Evolutionary conservation across 1,140 invertebrate genomes (phyloP), one percentile per base, ranked within the genome.

Genomic region (Caerostris extrusa): DNA sequence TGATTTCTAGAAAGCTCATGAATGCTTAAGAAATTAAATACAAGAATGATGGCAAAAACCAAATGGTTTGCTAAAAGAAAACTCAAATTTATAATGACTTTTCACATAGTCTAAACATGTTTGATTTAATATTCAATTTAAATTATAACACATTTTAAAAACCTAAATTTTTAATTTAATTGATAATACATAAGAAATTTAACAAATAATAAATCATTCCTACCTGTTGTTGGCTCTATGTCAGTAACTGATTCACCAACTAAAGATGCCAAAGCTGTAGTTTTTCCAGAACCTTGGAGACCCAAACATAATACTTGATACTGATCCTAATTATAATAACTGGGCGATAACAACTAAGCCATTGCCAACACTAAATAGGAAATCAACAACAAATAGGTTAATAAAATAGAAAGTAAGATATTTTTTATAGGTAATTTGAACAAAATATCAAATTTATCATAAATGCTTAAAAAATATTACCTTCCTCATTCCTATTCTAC

Each of bases 241-340:
- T 95, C 94, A 60, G 95, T 95, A 57, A 95, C 92, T 57, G 95
- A 94, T 95, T 96, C 96, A 55, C 95, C 96, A 95, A 96, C 96
- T n/a, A 96, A 94, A 61, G 95, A 94, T 10, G 96, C 95, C 34
- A 96, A 86, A 5, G 96, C 64, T 7, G 96, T 96, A 92, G 95
- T 96, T 94, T 96, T 96, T 17, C 96, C 96, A 91, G 95, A 95
- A 83, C 95, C 95, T 77, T 95, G 95, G 57, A 96, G 87, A 14
- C 96, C 96, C 14, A 96, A 89, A 95, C 96, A 96, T n/a, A 96
- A 81, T 53, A 95, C 94, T 88, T 95, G 93, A 64, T 95, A 95
- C 69, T 95, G 95, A 77, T 95, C 94, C 93, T 85, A 67, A 94
- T 81, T 19, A 95, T 61, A 58, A 95, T 91, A 60, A 94, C 56